These are phyloP conservation scores for Oncopodura yosiiana DNA, from an alignment of 1,140 invertebrate species.

Conservation along the genomic window DNA sequence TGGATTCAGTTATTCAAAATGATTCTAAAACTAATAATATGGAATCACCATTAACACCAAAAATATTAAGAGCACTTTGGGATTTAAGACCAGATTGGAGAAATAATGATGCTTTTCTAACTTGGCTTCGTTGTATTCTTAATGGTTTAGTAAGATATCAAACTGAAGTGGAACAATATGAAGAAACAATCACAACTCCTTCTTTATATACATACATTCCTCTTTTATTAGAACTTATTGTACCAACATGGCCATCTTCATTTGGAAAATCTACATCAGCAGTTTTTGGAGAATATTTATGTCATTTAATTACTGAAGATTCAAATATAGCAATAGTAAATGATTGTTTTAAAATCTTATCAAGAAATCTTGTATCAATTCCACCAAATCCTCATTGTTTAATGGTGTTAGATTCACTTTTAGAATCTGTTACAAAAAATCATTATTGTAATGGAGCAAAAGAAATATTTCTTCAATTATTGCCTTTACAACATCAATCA, in stretches of 20 bases:
- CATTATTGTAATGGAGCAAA: constrained; percentile 5
- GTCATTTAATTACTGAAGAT: constrained; percentile 16
- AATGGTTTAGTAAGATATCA: constrained; percentile 19
- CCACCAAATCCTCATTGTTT: constrained; percentile 32
- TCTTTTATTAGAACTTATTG: constrained; percentile 11
- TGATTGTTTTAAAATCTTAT: constrained; percentile 16
- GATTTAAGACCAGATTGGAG: constrained; percentile 28
- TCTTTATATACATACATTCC: constrained; percentile 24
- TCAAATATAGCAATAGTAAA: constrained; percentile 12
- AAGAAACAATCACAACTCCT: no score
- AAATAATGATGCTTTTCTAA: constrained; percentile 26
- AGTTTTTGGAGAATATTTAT: constrained; percentile 16
- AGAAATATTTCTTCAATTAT: constrained; percentile 29
- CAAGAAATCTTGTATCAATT: constrained; percentile 29
- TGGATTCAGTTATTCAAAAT: constrained; percentile 3
- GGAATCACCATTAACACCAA: constrained; percentile 8
- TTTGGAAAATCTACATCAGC: constrained; percentile 13
- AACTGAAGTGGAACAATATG: neutral
- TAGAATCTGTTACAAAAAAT: constrained; percentile 5
- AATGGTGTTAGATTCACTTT: constrained; percentile 12
- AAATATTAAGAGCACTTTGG: constrained; percentile 26
- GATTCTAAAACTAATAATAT: neutral
- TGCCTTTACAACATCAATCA: constrained; percentile 17
- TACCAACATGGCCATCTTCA: constrained; percentile 16
- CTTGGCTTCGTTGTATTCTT: constrained; percentile 28